A percentile compares a stretch with the other conserved stretches of the same genome.
Evolutionary conservation across 2,797 vertebrate species (phyloP).

Genomic region (Sardinella longiceps): DNA sequence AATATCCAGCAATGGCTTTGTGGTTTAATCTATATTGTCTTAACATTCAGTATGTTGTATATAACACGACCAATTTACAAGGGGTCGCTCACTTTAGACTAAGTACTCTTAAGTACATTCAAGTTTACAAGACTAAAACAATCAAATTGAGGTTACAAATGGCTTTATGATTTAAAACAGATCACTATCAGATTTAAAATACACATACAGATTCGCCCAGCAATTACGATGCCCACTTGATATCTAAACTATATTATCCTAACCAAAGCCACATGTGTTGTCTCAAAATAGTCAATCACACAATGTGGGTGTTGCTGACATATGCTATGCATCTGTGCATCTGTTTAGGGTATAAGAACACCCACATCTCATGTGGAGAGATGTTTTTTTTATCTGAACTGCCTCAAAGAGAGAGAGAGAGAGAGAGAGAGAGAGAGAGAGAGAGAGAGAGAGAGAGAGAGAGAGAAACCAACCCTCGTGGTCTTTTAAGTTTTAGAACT

Average conservation of each 20-base stretch:
- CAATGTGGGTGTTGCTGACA: background rate
- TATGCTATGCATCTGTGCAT: constrained; percentile 4
- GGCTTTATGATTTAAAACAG: background rate
- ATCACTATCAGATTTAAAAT: background rate
- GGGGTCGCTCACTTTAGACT: too few species aligned
- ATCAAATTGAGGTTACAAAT: background rate
- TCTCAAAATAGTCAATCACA: constrained; percentile 6
- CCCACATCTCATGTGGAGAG: background rate
- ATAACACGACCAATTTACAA: too few species aligned
- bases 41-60: too few species aligned
- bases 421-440: background rate
- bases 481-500: background rate
- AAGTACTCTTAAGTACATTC: too few species aligned
- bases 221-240: background rate
- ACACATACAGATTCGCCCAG: background rate
- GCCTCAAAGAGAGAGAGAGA: background rate
- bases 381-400: background rate
- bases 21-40: background rate
- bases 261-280: background rate
- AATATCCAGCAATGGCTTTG: background rate
- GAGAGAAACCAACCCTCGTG: background rate
- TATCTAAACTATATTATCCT: background rate
- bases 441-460: constrained; percentile 10
- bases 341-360: background rate
- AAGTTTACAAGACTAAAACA: too few species aligned